phyloP scores from a whole-genome alignment of 2,888 invertebrate genomes.

The Campoplex capitator region DNA sequence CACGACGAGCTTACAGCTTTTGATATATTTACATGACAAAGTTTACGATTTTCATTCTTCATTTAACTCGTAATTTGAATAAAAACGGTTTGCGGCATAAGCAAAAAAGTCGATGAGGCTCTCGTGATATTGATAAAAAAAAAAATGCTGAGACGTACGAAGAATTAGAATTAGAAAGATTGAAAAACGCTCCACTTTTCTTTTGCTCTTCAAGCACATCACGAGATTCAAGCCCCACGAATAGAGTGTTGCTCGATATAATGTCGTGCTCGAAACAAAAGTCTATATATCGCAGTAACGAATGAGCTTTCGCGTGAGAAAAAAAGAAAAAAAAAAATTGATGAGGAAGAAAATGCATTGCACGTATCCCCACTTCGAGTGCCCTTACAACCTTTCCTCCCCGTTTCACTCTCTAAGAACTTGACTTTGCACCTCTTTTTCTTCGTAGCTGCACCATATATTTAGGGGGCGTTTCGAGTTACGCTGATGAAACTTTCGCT shows the following conservation, averaged over 20 bases:
- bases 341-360: not conserved
- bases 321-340: not conserved
- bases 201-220: not conserved
- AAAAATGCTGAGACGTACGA: not conserved
- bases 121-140: too few species aligned
- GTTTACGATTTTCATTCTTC: not conserved
- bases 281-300: not conserved
- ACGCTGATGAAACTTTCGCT: not conserved
- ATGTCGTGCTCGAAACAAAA: slow-evolving; percentile 2
- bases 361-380: not conserved
- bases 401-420: slow-evolving; percentile 10
- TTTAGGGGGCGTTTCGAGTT: not conserved
- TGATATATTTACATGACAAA: not conserved
- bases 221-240: not conserved
- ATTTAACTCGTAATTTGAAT: not conserved
- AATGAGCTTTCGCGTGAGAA: not conserved
- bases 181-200: not conserved
- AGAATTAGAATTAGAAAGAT: not conserved
- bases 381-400: slow-evolving; percentile 1
- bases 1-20: slow-evolving; percentile 3
- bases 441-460: not conserved
- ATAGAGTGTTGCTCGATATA: not conserved
- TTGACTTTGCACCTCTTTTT: slow-evolving; percentile 27
- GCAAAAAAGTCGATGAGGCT: too few species aligned
- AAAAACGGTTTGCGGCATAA: not conserved